Evolutionary conservation across 2,888 invertebrate genomes (phyloP), one percentile per base, ranked within the genome.

Genomic region (Scelioninae gen. 2): DNA sequence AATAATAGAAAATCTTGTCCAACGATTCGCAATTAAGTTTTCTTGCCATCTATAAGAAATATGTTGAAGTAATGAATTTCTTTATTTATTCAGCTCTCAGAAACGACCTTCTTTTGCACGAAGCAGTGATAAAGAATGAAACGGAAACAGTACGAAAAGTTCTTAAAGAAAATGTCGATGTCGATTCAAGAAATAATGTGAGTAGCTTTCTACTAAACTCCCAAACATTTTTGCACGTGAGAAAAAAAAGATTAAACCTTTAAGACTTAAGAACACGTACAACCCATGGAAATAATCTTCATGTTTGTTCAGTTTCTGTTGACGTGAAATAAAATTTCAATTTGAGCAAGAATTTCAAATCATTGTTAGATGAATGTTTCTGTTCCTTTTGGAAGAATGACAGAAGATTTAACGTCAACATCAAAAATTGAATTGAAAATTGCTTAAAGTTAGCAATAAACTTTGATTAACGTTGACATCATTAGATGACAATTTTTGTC

Each of bases 61-160:
- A 18, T 28, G 10, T 33, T 15, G 3, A 33, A 18, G n/a, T 37
- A 50, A 43, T 41, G n/a, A 43, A 43, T n/a, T 85, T 80, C 75
- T 83, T 53, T 15, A 25, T 33, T 46, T 52, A n/a, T 74, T 58
- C 76, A 87, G 86, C 84, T 55, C 90, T 92, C 78, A 90, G 91
- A 80, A 92, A 92, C 81, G 92, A 92, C 81, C 86, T 92, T 41
- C 87, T 92, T 1, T 88, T 92, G 0, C 92, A 92, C 82, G 92
- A 92, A 80, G 92, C 92, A 1, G 92, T 92, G 28, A 92, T 92
- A 83, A 92, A 92, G 84, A 92, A 92, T 81, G 92, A 92, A 81
- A 88, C 91, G 0, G 91, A 90, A 1, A 89, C 90, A 0, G 92
- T 92, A 13, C 86, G 89, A 48, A 90, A 89, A 81, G 90, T 92